Base-by-base conservation (phyloP, 2,888 invertebrate species). In the Ochlodes sylvanus region DNA sequence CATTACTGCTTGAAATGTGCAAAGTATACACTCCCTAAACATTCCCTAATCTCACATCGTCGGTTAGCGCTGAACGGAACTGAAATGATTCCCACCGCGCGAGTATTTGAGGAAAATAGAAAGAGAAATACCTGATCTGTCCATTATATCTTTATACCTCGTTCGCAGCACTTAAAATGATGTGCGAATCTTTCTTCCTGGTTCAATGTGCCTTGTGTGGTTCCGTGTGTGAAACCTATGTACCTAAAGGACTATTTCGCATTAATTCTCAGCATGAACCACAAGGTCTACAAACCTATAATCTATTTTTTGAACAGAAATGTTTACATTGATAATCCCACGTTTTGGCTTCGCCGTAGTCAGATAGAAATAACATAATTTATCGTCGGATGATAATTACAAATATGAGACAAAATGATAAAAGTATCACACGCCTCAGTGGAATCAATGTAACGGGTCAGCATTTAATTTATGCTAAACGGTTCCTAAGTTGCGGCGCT, bases 381-480 rank as follows among this genome's bases (percentile, higher is more conserved):
- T 5, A 27, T 27, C 27, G 27, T 27, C 27, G 5, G 27, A 27
- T 27, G 27, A 27, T 5, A 27, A 27, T 4, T 27, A 34, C 50
- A 61, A 62, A 17, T 44, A 12, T 27, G 6, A 15, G 50, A 47
- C 19, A 12, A 50, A 47, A n/a, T 44, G n/a, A 44, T 19, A 44
- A 21, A 44, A 44, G 15, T 55, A 58, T 67, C 62, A 19, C 44
- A n/a, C 2, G 12, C 7, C 44, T 15, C 12, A 12, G 17, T 7
- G 21, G 21, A 62, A 55, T 56, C 47, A 55, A 63, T 50, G 60
- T 73, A 74, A 71, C 71, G 75, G 72, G 70, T 73, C 61, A 55
- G 73, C 74, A 78, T 79, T 80, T 79, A 81, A 83, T 82, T 84
- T 83, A 83, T 79, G 80, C 76, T 82, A 82, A 83, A 78, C 72